Base-by-base conservation (phyloP, 2,797 vertebrate genomes). In the Eurystomus glaucurus region DNA sequence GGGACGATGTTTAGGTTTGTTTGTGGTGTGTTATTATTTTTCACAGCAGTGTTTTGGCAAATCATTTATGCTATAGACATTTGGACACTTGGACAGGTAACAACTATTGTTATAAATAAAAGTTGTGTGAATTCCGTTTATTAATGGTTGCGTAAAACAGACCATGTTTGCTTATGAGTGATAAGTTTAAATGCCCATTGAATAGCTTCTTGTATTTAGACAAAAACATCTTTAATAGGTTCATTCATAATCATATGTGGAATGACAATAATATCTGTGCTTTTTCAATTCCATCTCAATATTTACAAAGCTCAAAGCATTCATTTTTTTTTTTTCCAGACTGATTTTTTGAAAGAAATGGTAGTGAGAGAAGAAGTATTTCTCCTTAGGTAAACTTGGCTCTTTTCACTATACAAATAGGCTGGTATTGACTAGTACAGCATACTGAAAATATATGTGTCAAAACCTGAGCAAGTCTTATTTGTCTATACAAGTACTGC, bases 211-310 rank as follows among this genome's bases (percentile, higher is more conserved):
- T 45, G 5, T 93, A 51, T 92, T 90, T 86, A 75, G 69, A 76
- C 10, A 91, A 88, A 95, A 94, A 6, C 22, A 46, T 45, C 54
- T 80, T 72, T 90, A 87, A 93, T 82, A 66, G 33, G 55, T 74
- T 88, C 31, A 74, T 79, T 95, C 58, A 54, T 88, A 69, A 81
- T 86, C 25, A 19, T 89, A 58, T 33, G 16, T 46, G 39, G 25
- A 88, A 84, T 48, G 33, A 72, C 79, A 94, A 61, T 71, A 88
- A 17, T 83, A 85, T 50, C 51, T 85, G 12, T 77, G 39, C 13
- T 82, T 92, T 90, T 88, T 50, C 28, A 92, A 14, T 87, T 79
- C 29, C 9, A n/a, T 48, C 45, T 86, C 86, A 77, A 48, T 89
- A 79, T 93, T 96, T 93, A 48, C 64, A 87, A 79, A 89, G 28